Conservation (phyloP, 2,797 vertebrate species). For the Amniataba percoides region DNA sequence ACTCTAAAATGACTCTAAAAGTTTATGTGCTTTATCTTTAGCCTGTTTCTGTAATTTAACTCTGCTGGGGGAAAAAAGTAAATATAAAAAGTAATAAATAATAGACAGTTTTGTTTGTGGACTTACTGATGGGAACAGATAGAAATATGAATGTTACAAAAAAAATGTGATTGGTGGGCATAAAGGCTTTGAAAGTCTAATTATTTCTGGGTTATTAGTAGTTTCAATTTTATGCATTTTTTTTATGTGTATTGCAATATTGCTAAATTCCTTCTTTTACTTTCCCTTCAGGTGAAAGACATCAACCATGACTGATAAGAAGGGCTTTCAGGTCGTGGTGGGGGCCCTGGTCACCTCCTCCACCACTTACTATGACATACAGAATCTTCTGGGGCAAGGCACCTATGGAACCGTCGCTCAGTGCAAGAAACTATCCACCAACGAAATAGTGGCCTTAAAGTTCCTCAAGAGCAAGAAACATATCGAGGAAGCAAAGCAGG, state of each 20-base stretch:
- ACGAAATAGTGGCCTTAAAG: slow-evolving; percentile 11
- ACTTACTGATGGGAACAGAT: background rate
- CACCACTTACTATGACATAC: background rate
- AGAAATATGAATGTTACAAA: background rate
- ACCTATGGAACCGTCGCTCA: background rate
- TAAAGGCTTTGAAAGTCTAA: background rate
- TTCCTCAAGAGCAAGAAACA: rapidly evolving
- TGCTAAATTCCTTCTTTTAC: background rate
- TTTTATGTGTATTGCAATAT: background rate
- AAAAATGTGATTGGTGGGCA: background rate
- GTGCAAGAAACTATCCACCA: background rate
- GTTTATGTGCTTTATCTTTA: too few relatives aligned
- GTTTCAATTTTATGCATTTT: background rate
- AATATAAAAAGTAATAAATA: background rate
- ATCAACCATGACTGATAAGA: background rate
- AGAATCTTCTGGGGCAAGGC: background rate
- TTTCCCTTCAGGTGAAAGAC: slow-evolving; percentile 12
- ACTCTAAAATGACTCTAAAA: too few relatives aligned
- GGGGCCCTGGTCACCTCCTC: background rate
- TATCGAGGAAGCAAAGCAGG: background rate
- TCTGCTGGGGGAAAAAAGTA: background rate
- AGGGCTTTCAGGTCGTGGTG: background rate
- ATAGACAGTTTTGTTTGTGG: background rate
- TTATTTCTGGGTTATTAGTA: background rate
- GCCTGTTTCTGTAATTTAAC: background rate